Evolutionary conservation across 2,113 vertebrate genomes (phyloP).

Genomic region (Pagrus major): DNA sequence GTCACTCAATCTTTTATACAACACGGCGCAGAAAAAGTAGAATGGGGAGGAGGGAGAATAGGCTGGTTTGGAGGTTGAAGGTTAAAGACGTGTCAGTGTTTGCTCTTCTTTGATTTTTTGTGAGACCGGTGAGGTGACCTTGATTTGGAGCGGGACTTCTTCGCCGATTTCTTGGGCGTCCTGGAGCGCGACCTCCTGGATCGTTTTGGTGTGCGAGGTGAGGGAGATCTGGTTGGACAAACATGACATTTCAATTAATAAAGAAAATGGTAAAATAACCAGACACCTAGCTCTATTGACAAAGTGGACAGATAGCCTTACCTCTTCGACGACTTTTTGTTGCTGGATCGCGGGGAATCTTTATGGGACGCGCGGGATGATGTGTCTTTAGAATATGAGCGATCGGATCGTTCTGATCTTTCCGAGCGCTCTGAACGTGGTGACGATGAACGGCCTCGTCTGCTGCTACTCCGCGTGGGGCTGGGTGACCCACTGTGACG

Average conservation of each 20-base stretch:
- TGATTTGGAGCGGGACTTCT: conserved; percentile 97
- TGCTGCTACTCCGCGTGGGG: conserved; percentile 90
- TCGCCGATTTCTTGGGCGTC: conserved; percentile 96
- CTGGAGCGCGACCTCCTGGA: conserved; percentile 94
- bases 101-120: conserved; percentile 99
- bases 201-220: conserved; percentile 96
- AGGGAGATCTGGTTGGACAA: conserved; percentile 88
- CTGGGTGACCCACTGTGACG: conserved; percentile 94
- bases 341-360: conserved; percentile 94
- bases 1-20: conserved; percentile 79
- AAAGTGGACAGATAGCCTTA: conserved; percentile 57
- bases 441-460: conserved; percentile 92
- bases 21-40: conserved; percentile 79
- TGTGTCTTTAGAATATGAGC: conserved; percentile 93
- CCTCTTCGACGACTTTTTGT: conserved; percentile 95
- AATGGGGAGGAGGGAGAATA: conserved; percentile 19
- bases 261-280: not conserved
- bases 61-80: conserved; percentile 29
- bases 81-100: conserved; percentile 92
- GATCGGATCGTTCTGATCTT: conserved; percentile 90
- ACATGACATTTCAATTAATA: not conserved
- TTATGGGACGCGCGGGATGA: conserved; percentile 92
- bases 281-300: not conserved
- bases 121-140: conserved; percentile 98
- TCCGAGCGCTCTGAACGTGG: conserved; percentile 94